Evolutionary conservation across 2,888 invertebrate species (phyloP).

Genomic region (Eulithis prunata): DNA sequence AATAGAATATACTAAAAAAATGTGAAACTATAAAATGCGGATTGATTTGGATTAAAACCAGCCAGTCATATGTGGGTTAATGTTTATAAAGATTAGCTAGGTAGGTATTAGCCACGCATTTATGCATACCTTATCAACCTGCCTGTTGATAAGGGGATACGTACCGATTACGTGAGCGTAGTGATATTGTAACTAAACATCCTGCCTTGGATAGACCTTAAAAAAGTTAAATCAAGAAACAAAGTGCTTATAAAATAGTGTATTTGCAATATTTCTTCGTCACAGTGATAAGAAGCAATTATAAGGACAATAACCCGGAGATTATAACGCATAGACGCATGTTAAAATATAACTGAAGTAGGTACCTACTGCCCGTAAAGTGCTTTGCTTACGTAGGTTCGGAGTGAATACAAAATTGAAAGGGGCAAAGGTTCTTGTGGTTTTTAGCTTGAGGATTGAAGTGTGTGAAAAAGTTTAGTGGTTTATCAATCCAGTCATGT

Average conservation of each 20-base stretch:
- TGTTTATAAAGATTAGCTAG: slow-evolving; percentile 1
- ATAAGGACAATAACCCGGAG: slow-evolving; percentile 40
- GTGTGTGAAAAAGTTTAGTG: not conserved
- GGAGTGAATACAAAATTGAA: not conserved
- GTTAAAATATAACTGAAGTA: slow-evolving; percentile 28
- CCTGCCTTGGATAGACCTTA: slow-evolving; percentile 19
- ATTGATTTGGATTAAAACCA: too few relatives aligned
- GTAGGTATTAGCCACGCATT: slow-evolving; percentile 25
- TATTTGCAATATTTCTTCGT: slow-evolving; percentile 24
- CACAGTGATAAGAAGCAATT: slow-evolving; percentile 36
- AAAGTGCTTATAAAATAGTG: slow-evolving; percentile 3
- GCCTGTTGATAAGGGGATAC: slow-evolving; percentile 36
- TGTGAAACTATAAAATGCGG: too few relatives aligned
- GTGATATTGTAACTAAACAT: slow-evolving; percentile 31
- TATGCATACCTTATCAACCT: slow-evolving; percentile 36
- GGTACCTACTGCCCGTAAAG: not conserved
- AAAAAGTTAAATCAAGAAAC: not conserved
- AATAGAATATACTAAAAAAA: too few relatives aligned
- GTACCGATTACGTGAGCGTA: slow-evolving; percentile 26
- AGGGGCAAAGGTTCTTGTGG: not conserved
- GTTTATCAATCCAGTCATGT: slow-evolving; percentile 46
- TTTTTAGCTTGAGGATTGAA: too few relatives aligned
- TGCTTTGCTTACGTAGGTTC: not conserved
- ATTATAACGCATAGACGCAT: slow-evolving; percentile 21
- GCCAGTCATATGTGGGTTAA: too few relatives aligned